Conservation (phyloP, 2,797 vertebrate genomes). For the Pseudochirops cupreus region DNA sequence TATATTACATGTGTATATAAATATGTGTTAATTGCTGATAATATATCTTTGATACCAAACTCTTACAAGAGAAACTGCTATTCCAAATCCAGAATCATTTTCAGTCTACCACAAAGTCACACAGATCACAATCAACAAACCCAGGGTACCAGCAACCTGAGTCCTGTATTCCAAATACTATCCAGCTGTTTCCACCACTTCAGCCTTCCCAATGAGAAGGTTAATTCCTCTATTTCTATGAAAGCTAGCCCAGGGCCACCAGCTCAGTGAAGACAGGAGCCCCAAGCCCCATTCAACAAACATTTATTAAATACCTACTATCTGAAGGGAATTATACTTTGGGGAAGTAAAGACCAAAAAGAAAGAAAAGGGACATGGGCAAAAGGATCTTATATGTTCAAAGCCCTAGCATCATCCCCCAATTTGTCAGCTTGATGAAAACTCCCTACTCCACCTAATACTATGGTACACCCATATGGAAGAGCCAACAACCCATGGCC, state of each 20-base stretch:
- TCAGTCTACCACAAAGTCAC: background rate
- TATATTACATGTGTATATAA: background rate
- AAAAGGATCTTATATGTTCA: background rate
- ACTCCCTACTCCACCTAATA: background rate
- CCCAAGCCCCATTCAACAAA: background rate
- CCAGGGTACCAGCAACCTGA: background rate
- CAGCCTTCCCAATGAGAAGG: background rate
- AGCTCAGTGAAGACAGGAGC: background rate
- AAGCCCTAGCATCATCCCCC: background rate
- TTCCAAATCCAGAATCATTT: background rate
- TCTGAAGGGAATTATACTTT: background rate
- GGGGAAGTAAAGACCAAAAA: background rate
- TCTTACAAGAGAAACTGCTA: background rate
- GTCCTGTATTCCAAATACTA: background rate
- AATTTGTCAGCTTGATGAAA: background rate
- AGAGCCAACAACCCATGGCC: background rate
- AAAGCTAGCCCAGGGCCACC: background rate
- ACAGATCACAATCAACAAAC: background rate
- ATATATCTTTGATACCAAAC: background rate
- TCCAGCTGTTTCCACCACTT: background rate
- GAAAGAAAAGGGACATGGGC: background rate
- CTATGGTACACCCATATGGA: background rate
- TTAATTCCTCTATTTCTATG: background rate
- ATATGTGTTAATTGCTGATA: background rate
- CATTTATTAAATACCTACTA: background rate